Conservation (phyloP, 2,797 vertebrate species). For the Ambastaia sidthimunki region DNA sequence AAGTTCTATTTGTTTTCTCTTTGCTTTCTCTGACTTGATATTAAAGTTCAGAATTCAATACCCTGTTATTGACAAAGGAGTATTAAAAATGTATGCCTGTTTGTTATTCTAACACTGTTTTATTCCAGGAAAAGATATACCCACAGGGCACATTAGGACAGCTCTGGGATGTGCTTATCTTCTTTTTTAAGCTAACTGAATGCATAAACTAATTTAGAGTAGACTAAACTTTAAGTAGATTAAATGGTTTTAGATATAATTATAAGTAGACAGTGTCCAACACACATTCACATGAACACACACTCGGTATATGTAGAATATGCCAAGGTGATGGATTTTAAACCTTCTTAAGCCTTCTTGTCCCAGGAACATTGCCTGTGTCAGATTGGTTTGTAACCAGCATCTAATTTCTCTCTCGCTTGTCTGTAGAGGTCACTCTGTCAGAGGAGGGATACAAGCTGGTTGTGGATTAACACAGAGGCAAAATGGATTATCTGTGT, state of each 20-base stretch:
- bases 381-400: constrained; percentile 11
- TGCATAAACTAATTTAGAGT: background rate
- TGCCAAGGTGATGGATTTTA: no score
- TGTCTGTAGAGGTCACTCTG: constrained; percentile 66
- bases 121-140: background rate
- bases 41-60: constrained; percentile 2
- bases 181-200: background rate
- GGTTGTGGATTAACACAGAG: constrained; percentile 55
- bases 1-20: background rate
- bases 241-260: background rate
- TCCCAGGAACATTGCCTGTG: background rate
- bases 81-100: constrained; percentile 10
- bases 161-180: background rate
- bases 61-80: background rate
- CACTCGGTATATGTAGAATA: background rate
- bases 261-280: background rate
- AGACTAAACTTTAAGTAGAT: no score
- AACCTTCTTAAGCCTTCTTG: background rate
- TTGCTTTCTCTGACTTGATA: background rate
- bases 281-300: background rate
- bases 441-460: constrained; percentile 68
- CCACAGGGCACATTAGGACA: background rate
- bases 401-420: background rate
- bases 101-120: constrained; percentile 1
- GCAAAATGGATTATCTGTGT: constrained; percentile 42